These are phyloP conservation scores for Megastigmus dorsalis DNA, from an alignment of 2,888 invertebrate genomes.

Conservation along the genomic window DNA sequence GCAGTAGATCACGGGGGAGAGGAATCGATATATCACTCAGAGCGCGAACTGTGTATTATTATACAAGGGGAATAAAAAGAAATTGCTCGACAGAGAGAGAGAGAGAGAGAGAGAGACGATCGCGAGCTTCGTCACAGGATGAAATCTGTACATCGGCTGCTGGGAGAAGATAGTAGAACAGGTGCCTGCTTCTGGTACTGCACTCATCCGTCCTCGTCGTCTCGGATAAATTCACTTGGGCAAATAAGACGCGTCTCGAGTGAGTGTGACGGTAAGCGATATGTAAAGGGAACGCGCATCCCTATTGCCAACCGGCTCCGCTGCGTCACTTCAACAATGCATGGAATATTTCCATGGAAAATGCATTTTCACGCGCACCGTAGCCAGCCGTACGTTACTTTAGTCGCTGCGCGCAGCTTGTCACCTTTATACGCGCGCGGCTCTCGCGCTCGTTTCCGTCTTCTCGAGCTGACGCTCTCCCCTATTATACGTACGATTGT, in stretches of 20 bases:
- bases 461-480: too few relatives aligned
- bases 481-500: too few relatives aligned
- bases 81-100: slow-evolving; percentile 10
- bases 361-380: neutral
- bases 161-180: too few relatives aligned
- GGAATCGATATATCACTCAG: too few relatives aligned
- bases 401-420: too few relatives aligned
- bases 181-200: too few relatives aligned
- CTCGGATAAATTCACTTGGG: slow-evolving; percentile 61
- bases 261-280: slow-evolving; percentile 56
- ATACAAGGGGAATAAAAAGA: neutral
- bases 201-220: too few relatives aligned
- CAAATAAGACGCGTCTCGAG: slow-evolving; percentile 64
- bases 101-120: too few relatives aligned
- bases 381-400: neutral
- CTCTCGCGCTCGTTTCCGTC: too few relatives aligned
- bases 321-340: slow-evolving; percentile 57
- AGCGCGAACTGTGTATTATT: too few relatives aligned
- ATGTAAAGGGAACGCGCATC: slow-evolving; percentile 54
- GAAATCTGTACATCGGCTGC: neutral
- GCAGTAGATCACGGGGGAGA: too few relatives aligned
- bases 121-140: neutral
- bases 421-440: too few relatives aligned
- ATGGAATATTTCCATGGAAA: slow-evolving; percentile 36
- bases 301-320: slow-evolving; percentile 49